Percentiles rank a stretch among this genome's conserved stretches.
Evolutionary conservation across 2,113 vertebrate species (phyloP).

Genomic region (Halcyon senegalensis): DNA sequence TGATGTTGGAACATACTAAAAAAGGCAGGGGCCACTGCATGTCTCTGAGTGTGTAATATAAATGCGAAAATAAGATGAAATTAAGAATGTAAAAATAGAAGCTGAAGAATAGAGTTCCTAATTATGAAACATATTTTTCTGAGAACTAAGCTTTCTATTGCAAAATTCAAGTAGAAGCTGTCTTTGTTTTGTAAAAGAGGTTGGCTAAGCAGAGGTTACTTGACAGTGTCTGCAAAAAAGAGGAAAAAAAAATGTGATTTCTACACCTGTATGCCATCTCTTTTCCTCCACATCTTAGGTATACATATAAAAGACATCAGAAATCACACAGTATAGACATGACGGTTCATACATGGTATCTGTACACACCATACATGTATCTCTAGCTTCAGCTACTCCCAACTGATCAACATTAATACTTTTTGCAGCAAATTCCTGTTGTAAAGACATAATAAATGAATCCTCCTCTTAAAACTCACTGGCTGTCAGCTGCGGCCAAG

Average conservation of each 20-base stretch:
- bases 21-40: background rate
- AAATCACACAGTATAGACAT: fast-evolving
- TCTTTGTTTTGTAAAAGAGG: background rate
- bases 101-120: background rate
- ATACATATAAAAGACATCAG: background rate
- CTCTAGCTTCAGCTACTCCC: background rate
- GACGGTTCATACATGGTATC: fast-evolving
- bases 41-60: background rate
- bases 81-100: background rate
- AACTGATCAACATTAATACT: background rate
- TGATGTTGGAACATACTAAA: background rate
- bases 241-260: background rate
- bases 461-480: background rate
- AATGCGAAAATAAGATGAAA: background rate
- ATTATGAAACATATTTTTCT: background rate
- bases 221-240: background rate
- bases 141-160: background rate
- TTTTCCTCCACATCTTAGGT: background rate
- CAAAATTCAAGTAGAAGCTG: background rate
- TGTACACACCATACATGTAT: background rate
- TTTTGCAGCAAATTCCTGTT: background rate
- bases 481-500: background rate
- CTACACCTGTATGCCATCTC: fast-evolving
- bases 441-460: background rate
- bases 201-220: background rate